phyloP scores from a whole-genome alignment of 2,113 vertebrate species.

The Glaucidium brasilianum region DNA sequence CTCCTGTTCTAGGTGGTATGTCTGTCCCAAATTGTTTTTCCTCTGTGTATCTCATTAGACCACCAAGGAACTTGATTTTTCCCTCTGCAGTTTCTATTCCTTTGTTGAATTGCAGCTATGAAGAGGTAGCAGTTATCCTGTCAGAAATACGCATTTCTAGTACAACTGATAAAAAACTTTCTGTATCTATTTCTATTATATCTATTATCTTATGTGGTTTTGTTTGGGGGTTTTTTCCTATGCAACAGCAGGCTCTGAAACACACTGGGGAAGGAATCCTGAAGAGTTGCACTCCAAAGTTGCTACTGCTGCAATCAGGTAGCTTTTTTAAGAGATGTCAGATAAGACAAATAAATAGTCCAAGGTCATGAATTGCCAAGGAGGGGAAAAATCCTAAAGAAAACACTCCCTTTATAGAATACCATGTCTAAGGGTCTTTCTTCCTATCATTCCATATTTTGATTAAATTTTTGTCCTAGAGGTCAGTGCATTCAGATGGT shows the following conservation, averaged over 20 bases:
- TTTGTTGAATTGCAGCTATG: not conserved
- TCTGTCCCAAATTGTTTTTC: not conserved
- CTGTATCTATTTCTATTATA: too few relatives aligned
- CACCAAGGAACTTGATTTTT: not conserved
- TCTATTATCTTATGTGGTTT: accelerated
- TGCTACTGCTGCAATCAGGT: not conserved
- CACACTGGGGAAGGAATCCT: not conserved
- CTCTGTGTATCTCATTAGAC: not conserved
- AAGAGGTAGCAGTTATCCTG: not conserved
- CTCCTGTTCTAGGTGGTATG: not conserved
- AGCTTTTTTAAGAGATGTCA: not conserved
- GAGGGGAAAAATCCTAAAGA: not conserved
- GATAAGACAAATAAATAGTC: not conserved
- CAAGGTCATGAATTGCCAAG: not conserved
- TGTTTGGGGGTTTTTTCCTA: not conserved
- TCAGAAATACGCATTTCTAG: not conserved
- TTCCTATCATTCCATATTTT: not conserved
- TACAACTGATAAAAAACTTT: not conserved
- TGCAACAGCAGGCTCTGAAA: not conserved
- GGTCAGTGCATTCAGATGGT: not conserved
- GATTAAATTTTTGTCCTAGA: not conserved
- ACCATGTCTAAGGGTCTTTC: not conserved
- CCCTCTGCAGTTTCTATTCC: not conserved
- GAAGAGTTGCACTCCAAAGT: not conserved
- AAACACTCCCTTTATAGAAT: not conserved